Evolutionary conservation across 2,888 invertebrate species (phyloP), one percentile per base, ranked within the genome.

Genomic region (Oithona nana): DNA sequence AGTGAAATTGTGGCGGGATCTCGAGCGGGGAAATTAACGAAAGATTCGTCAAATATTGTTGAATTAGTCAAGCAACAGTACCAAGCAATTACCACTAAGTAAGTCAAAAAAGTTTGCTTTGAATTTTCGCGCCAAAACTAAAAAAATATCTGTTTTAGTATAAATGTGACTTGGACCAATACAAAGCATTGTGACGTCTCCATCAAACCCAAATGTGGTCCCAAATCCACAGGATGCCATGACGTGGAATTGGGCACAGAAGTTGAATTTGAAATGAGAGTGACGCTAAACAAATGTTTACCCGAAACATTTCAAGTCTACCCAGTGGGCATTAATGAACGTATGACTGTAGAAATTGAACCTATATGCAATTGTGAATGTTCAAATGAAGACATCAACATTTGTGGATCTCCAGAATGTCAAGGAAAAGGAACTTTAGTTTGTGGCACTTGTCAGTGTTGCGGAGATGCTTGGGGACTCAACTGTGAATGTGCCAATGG

Each of bases 391-490:
- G 20, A 57, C 6, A 22, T 20, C 6, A 11, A 13, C 1, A 58
- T 22, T 57, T 28, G 39, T n/a, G 20, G 26, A 61, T 28, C 24
- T 59, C 48, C 16, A 16, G 49, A 8, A 8, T 59, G 59, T 50
- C 24, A 49, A 2, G 13, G 24, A 20, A 13, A 24, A 3, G 59
- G 59, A 28, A 48, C 26, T n/a, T 59, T 50, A n/a, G 28, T 48
- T 26, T 59, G 59, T 59, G 59, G 59, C 22, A 50, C 22, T 24
- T 59, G 59, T 59, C 22, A 22, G 28, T 59, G 59, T 28, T 59
- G 28, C 3, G 24, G 22, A 6, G 50, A 16, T 20, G 24, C 24
- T 28, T 59, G 49, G 49, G 59, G 59, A 24, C 13, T 26, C 28
- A 28, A 28, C 16, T 59, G 59, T 50, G 59, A 59, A 28, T 59